phyloP scores from a whole-genome alignment of 2,888 invertebrate species.

The Mimumesa dahlbomi region DNA sequence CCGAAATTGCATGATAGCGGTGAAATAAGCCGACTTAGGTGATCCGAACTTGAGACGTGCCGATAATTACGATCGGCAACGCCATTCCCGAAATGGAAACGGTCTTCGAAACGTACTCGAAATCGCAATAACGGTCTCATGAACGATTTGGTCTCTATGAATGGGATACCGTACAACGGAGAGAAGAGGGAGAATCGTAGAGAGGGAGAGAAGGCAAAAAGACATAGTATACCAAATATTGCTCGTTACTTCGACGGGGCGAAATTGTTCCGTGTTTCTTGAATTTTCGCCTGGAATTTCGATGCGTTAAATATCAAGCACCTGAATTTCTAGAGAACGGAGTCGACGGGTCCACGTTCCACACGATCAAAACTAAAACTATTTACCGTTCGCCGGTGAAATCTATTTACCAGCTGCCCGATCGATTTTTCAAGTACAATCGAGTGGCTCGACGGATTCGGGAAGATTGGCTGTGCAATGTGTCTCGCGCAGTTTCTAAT shows the following conservation, averaged over 20 bases:
- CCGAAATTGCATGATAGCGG: not conserved
- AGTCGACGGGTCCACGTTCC: no score
- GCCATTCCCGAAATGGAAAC: not conserved
- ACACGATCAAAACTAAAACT: no score
- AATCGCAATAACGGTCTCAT: conserved; percentile 25
- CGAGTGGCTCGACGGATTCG: no score
- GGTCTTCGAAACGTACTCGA: conserved; percentile 17
- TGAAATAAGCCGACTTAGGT: not conserved
- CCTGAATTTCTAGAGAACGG: no score
- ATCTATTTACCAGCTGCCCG: no score
- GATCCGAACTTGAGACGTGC: not conserved
- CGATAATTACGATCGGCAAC: not conserved
- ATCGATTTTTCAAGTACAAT: no score
- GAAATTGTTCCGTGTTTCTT: conserved; percentile 3
- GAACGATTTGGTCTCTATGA: conserved; percentile 26
- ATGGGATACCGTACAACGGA: no score
- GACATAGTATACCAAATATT: no score
- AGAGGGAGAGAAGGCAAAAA: not conserved
- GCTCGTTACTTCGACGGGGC: conserved; percentile 2
- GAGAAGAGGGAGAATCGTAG: not conserved
- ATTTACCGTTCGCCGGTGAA: no score
- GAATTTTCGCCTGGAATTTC: not conserved
- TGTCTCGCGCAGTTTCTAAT: not conserved
- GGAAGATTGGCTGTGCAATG: no score
- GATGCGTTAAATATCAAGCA: no score